Base-by-base conservation (phyloP, 2,113 vertebrate genomes). In the Tapirus terrestris region DNA sequence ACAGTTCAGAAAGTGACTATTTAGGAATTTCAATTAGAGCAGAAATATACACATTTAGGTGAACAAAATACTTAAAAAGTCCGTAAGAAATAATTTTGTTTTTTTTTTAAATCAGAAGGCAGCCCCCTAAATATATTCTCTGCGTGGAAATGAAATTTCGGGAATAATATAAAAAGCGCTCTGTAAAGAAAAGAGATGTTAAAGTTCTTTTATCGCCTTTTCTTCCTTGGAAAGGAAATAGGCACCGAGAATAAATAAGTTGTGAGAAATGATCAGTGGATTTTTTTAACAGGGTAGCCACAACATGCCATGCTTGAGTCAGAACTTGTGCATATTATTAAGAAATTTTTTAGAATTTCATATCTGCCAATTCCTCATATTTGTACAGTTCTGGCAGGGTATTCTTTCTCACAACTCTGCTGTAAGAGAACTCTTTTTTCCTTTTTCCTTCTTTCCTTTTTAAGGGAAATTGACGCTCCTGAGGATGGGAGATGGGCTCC, bases 1-100 rank as follows among this genome's bases (percentile, higher is more conserved):
- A 98, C 98, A 98, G 98, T 98, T 99, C 97, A 97, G 98, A 98
- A 99, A 98, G 98, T 98, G 98, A 98, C 98, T 99, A 97, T 98
- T 99, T 97, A 98, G 98, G 98, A 98, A 99, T 99, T 98, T 98
- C 98, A 98, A 99, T 99, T 98, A 98, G 98, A 94, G 81, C 0
- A 9, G 96, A 97, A 98, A 98, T 97, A 98, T 96, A 98, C 97
- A 98, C 16, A 14, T 97, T 97, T 98, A 98, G 98, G 98, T 98
- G 98, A 98, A 97, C 96, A 98, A 88, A 95, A 0, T 0, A 80
- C 82, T 91, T 96, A 91, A 96, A 97, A 43, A 97, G 58, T 96
- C 61, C 91, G 80, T 95, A 81, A 0, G 27, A 96, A 95, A 98
- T 96, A 70, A 97, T 17, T 95, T 97, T 85, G 87, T 93, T 36